phyloP scores from a whole-genome alignment of 2,888 invertebrate genomes.

The Chrysotoxum bicinctum region DNA sequence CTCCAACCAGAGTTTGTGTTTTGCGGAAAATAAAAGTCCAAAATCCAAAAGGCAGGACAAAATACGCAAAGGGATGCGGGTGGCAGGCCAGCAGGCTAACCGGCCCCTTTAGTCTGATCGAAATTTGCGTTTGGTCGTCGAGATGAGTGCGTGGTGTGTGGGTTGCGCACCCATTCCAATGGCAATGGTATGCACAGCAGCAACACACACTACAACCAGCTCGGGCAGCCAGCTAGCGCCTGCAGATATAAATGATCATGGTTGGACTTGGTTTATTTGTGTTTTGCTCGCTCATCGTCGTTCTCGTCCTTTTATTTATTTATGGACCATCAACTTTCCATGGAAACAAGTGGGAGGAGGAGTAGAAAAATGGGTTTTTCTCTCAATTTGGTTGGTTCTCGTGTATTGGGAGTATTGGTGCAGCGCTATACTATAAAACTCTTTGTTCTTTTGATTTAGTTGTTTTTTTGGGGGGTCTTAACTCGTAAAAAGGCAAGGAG shows the following conservation, averaged over 20 bases:
- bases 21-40: constrained; percentile 33
- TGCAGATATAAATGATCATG: constrained; percentile 48
- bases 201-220: constrained; percentile 1
- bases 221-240: constrained; percentile 26
- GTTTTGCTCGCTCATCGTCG: constrained; percentile 53
- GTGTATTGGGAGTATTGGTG: constrained; percentile 53
- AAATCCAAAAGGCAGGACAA: constrained; percentile 21
- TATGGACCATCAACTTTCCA: constrained; percentile 60
- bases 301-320: constrained; percentile 60
- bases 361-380: not conserved
- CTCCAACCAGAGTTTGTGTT: constrained; percentile 13
- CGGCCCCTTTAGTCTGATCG: constrained; percentile 55
- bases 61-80: constrained; percentile 24
- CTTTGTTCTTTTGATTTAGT: constrained; percentile 64
- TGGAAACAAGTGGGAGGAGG: not conserved
- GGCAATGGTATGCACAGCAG: constrained; percentile 14
- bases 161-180: constrained; percentile 54
- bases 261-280: constrained; percentile 56
- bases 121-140: constrained; percentile 49
- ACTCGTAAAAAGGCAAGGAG: not conserved
- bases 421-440: constrained; percentile 41
- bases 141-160: constrained; percentile 53
- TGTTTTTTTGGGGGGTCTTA: constrained; percentile 2
- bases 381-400: constrained; percentile 24
- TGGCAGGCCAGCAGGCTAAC: constrained; percentile 15